Base-by-base conservation (phyloP, 2,113 vertebrate species). In the Pelvicachromis taeniatus region DNA sequence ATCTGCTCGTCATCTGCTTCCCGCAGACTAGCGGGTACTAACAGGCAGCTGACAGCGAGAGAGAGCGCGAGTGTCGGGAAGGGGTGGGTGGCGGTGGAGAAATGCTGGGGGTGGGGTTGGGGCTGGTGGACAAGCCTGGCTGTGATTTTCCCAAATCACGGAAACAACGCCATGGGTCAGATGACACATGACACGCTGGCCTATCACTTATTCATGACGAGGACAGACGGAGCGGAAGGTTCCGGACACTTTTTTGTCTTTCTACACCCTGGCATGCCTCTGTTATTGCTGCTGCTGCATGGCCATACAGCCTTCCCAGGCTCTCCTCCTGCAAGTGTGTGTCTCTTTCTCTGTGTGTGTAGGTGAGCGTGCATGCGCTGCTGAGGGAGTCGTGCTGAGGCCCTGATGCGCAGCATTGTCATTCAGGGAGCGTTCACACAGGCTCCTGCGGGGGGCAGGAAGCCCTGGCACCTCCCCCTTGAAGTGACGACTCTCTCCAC, bases 381-480 rank as follows among this genome's bases (percentile, higher is more conserved):
- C 75, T 81, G 85, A 86, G 82, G 88, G 90, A 91, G 91, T 93
- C 90, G 86, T 94, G 92, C 91, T 88, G 94, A 87, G 88, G 86
- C 79, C 91, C 86, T 87, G 91, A 90, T 93, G 90, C 80, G 65
- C 92, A 87, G 87, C 91, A 95, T 95, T 95, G 91, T 94, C 93
- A 95, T 95, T 95, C 95, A 95, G 91, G 79, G 68, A 70, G 92
- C 92, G 77, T 95, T 91, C 93, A 90, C 92, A 92, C 85, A 92
- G 94, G 93, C 93, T 93, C n/a, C n/a, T n/a, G n/a, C n/a, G n/a
- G n/a, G n/a, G n/a, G n/a, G 86, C 93, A 95, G 95, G 93, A 96
- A 94, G 92, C 87, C 94, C 93, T 93, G 81, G 87, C 90, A 86
- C 93, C 87, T 85, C 93, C 92, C 89, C 65, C 75, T 88, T 89